Percentiles rank a stretch among this genome's conserved stretches.
Evolutionary conservation across 1,140 invertebrate genomes (phyloP).

Genomic region (Kradibia gibbosae): DNA sequence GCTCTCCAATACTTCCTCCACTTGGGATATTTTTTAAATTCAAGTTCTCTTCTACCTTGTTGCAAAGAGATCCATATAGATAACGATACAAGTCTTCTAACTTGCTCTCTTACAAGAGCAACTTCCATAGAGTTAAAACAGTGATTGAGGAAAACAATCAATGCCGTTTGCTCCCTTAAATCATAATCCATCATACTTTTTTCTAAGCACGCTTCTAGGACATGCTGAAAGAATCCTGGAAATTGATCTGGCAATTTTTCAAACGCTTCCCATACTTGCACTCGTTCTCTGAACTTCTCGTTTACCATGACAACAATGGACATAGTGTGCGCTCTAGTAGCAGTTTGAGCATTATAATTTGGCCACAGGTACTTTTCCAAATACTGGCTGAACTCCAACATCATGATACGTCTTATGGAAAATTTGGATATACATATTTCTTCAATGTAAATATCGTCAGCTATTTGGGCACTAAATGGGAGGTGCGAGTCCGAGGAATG

Average conservation of each 20-base stretch:
- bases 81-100: constrained; percentile 92
- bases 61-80: constrained; percentile 95
- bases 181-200: constrained; percentile 73
- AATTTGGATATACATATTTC: constrained; percentile 87
- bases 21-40: constrained; percentile 90
- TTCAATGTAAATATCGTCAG: constrained; percentile 86
- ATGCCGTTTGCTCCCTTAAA: constrained; percentile 87
- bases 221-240: constrained; percentile 88
- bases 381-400: constrained; percentile 98
- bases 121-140: constrained; percentile 98
- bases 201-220: constrained; percentile 81
- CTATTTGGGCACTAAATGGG: constrained; percentile 81
- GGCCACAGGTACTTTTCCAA: constrained; percentile 98
- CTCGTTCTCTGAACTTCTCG: constrained; percentile 97
- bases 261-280: constrained; percentile 96
- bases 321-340: constrained; percentile 88
- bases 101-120: constrained; percentile 91
- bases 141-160: constrained; percentile 95
- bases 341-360: constrained; percentile 83
- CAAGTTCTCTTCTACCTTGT: constrained; percentile 86
- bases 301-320: constrained; percentile 98
- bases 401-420: constrained; percentile 90
- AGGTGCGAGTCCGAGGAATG: constrained; percentile 80
- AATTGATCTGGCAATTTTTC: constrained; percentile 87
- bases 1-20: constrained; percentile 94